Percentiles rank a stretch among this genome's conserved stretches.
Conservation (phyloP, 2,113 vertebrate species). For the Leucoraja erinaceus region DNA sequence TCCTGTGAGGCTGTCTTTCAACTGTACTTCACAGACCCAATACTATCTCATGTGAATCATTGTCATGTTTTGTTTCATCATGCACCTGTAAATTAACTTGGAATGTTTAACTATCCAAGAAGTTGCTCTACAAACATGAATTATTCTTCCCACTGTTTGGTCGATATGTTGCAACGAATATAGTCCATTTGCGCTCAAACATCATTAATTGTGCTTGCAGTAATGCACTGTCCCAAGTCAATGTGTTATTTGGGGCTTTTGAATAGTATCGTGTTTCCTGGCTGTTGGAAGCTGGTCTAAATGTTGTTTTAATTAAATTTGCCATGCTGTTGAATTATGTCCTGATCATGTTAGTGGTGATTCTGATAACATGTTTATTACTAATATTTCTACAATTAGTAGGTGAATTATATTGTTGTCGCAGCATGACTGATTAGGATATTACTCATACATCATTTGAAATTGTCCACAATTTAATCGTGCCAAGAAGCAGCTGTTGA, state of each 20-base stretch:
- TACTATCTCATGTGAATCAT: too few species aligned
- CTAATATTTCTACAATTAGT: not conserved
- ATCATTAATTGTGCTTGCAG: not conserved
- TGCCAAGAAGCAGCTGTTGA: not conserved
- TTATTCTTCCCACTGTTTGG: not conserved
- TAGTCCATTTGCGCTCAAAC: not conserved
- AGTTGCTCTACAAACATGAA: too few species aligned
- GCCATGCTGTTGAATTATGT: not conserved
- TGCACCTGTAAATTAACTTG: too few species aligned
- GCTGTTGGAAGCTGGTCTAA: not conserved
- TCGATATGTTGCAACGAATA: not conserved
- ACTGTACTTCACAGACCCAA: too few species aligned
- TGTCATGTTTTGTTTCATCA: too few species aligned
- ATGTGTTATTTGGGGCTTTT: not conserved
- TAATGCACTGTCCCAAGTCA: not conserved
- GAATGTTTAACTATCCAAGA: too few species aligned
- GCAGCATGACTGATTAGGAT: not conserved
- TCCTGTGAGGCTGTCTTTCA: too few species aligned
- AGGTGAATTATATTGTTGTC: not conserved
- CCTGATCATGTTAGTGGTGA: not conserved
- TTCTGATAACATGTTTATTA: not conserved
- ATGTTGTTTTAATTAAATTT: not conserved
- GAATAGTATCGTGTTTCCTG: not conserved
- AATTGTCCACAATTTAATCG: not conserved
- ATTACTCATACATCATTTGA: not conserved